Base-by-base conservation (phyloP, 1,140 invertebrate genomes). In the Penaeus vannamei region DNA sequence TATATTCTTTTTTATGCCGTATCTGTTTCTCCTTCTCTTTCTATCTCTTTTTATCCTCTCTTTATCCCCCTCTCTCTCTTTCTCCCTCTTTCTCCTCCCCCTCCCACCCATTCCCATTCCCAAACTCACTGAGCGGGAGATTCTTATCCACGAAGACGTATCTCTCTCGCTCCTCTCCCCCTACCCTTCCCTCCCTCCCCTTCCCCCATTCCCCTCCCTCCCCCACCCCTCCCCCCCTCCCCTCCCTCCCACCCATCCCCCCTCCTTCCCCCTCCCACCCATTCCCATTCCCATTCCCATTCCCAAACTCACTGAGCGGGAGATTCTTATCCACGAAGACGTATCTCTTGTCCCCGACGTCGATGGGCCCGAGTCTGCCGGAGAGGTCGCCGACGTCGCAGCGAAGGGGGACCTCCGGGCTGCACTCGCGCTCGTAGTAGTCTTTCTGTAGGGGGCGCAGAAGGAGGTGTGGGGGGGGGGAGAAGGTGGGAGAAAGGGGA, bases 341-440 rank as follows among this genome's bases (percentile, higher is more conserved):
- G 91, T 95, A 94, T 88, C 97, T 95, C 80, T 96, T 94, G 12
- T 95, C 94, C 14, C 98, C 98, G 64, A 99, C 94, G 91, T 96
- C 95, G 86, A 98, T 97, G 1, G 96, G 95, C 1, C 97, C 97
- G 64, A 98, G 93, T 86, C 97, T 94, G 0, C 96, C 95, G 2
- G 97, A 97, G 76, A 98, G 93, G 93, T 99, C 98, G 0, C 98
- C 98, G n/a, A 98, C 96, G 92, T 98, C 96, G 93, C 98, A 99
- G 8, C 97, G 94, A 29, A 98, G 93, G 0, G 97, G 98, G 92
- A 98, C 97, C 93, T 97, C 95, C 0, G 96, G 94, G 1, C 95
- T 96, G 93, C 98, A 99, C 93, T 99, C 97, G 92, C 96, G 94
- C 91, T 93, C 94, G 92, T 99, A 99, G 60, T 97, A 94, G 90